Evolutionary conservation across 2,888 invertebrate species (phyloP), one percentile per base, ranked within the genome.

Genomic region (Oxyscelio sp.): DNA sequence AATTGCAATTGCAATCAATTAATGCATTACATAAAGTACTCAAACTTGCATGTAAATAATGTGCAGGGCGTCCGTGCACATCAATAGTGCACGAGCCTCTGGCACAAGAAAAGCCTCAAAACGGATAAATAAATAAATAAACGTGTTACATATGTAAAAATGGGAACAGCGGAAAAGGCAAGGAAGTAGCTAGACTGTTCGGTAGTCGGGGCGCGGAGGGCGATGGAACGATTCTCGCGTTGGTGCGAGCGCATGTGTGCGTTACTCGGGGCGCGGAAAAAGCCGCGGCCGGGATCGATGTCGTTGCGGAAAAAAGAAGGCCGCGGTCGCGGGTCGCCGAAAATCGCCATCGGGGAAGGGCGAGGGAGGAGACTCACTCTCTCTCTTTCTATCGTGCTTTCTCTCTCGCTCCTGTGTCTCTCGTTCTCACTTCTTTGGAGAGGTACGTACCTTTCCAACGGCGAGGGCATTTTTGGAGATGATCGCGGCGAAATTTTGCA

Each of bases 391-490:
- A n/a, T n/a, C n/a, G n/a, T n/a, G n/a, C 21, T 43, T 21, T 45
- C 43, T 5, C 27, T 31, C 40, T 52, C 34, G 59, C 63, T 63
- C 54, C 11, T 13, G 22, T 61, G 40, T 40, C n/a, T 40, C 11
- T 11, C 40, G 40, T n/a, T 2, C 40, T 40, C n/a, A n/a, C n/a
- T n/a, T 40, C 40, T 40, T 40, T 8, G 17, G 11, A 40, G n/a
- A 56, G 17, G n/a, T 27, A 58, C 87, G 88, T 91, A 92, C 92
- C 91, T 93, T 91, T 88, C 88, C 88, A 89, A 88, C 88, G 80
- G 89, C 86, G 88, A 91, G 90, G 79, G 88, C 90, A 93, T 93
- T 93, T 90, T 92, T 92, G 87, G 89, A 84, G 87, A 91, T 89
- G 88, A 93, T 90, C 81, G 90, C 87, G 78, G 92, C 89, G 78